Conservation (phyloP, 2,113 vertebrate species). For the Papio anubis region DNA sequence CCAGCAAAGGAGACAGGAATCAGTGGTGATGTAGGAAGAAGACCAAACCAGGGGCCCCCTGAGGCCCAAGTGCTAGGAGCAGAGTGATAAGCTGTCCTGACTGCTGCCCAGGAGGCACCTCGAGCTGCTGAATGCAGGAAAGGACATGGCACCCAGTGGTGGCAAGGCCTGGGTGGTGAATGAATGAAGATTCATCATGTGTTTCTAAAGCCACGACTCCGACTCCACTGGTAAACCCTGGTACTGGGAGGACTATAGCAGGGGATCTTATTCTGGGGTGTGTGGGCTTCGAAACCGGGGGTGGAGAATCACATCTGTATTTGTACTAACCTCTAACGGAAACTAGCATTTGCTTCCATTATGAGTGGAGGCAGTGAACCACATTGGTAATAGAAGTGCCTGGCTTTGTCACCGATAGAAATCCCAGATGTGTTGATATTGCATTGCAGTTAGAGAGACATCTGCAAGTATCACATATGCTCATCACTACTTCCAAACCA, state of each 20-base stretch:
- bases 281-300: not conserved
- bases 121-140: not conserved
- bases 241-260: not conserved
- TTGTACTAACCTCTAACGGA: not conserved
- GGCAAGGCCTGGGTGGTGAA: not conserved
- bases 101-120: not conserved
- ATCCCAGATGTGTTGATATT: not conserved
- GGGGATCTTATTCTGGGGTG: not conserved
- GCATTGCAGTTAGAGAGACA: not conserved
- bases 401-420: not conserved
- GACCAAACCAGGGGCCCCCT: not conserved
- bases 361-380: not conserved
- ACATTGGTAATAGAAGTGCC: not conserved
- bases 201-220: not conserved
- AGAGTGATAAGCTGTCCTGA: not conserved
- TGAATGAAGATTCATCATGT: not conserved
- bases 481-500: not conserved
- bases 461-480: not conserved
- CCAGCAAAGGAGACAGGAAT: not conserved
- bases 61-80: not conserved
- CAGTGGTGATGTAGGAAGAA: not conserved
- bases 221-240: not conserved
- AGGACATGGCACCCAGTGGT: not conserved
- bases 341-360: not conserved
- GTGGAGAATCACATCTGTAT: not conserved